Base-by-base conservation (phyloP, 2,113 vertebrate species). In the Ptyas mucosa region DNA sequence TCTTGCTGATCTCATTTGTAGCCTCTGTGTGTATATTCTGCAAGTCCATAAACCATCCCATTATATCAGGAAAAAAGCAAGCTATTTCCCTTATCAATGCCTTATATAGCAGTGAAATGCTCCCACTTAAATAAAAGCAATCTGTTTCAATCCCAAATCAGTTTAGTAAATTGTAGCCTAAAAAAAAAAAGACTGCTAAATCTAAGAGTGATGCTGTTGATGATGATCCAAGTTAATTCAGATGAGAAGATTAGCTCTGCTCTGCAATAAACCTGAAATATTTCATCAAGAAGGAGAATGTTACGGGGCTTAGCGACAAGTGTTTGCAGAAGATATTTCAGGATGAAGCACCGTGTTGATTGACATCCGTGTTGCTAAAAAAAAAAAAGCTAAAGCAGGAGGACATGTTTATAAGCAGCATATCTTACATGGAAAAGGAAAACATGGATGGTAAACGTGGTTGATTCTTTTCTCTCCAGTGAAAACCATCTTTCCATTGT, bases 261-360 rank as follows among this genome's bases (percentile, higher is more conserved):
- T 75, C 26, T 26, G 49, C 89, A 91, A 51, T 49, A 86, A 86
- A 92, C 57, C n/a, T 23, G 93, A 92, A 91, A 92, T 54, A 88
- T 20, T 61, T 23, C 81, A 12, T 34, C 53, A 43, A 24, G 9
- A 49, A 52, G 21, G 9, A 53, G 21, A 26, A 6, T 0, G 53
- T 75, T 61, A 61, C 23, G 51, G 58, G 49, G 86, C 75, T 89
- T 57, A 85, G 23, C 89, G 49, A 85, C 5, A 85, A 89, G 85
- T 2, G 3, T 49, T 53, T 12, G 20, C 75, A 85, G 46, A 94
- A 89, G 6, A 23, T 43, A 46, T 64, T 64, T 89, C 46, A 21
- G 18, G 29, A 11, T 14, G 43, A 26, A 85, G 34, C 85, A 64
- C 58, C 88, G 23, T 21, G 21, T 39, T 81, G 69, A 91, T 39